Percentiles rank a stretch among this genome's conserved stretches.
These are phyloP conservation scores for Amblyornis subalaris DNA, from an alignment of 2,113 vertebrate genomes.

Conservation along the genomic window DNA sequence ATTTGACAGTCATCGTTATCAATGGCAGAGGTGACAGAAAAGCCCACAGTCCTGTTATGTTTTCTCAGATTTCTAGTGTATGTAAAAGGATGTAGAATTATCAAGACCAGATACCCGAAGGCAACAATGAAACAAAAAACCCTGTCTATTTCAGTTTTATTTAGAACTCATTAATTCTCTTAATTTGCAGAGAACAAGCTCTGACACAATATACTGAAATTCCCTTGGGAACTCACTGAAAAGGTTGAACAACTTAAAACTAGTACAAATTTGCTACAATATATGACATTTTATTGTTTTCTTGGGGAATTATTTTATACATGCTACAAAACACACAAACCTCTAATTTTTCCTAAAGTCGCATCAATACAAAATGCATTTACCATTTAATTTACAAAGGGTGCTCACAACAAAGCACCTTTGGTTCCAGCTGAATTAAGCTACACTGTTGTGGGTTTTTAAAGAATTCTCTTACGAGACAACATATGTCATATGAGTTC, in stretches of 20 bases:
- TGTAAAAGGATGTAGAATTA: neutral
- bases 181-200: neutral
- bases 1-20: neutral
- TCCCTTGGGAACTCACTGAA: neutral
- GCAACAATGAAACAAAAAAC: neutral
- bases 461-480: neutral
- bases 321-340: neutral
- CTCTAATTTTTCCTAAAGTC: neutral
- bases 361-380: neutral
- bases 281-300: neutral
- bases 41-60: neutral
- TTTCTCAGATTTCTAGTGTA: neutral
- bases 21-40: neutral
- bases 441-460: neutral
- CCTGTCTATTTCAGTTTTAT: neutral
- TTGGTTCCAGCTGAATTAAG: neutral
- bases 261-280: neutral
- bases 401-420: neutral
- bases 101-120: neutral
- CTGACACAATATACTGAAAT: neutral
- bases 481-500: neutral
- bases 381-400: neutral
- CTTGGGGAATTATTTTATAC: neutral
- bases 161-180: neutral
- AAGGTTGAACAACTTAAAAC: neutral